Conservation (phyloP, 2,113 vertebrate species). For the Genyomyrus donnyi region DNA sequence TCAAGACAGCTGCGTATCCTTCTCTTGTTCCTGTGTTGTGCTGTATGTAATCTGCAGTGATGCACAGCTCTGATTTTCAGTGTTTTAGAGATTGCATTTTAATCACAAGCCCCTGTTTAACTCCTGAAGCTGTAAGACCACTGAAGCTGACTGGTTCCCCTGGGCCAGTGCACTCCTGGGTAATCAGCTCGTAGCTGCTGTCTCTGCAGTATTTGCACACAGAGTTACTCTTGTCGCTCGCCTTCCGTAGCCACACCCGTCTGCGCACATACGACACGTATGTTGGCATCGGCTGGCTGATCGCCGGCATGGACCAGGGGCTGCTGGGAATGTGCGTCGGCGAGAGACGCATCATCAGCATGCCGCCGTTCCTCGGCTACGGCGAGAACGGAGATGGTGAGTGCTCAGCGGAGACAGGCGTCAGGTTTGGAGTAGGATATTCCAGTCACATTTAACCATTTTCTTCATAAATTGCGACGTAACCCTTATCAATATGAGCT, state of each 20-base stretch:
- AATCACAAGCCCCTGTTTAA: not conserved
- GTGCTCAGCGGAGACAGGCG: not conserved
- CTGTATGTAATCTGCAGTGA: not conserved
- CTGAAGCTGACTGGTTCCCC: not conserved
- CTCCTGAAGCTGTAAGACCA: not conserved
- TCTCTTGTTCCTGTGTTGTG: not conserved
- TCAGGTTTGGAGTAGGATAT: not conserved
- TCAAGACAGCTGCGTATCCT: not conserved
- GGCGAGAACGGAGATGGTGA: conserved; percentile 91
- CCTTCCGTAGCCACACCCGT: conserved; percentile 76
- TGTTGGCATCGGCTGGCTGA: conserved; percentile 95
- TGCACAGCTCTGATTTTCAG: not conserved
- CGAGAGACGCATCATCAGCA: conserved; percentile 82
- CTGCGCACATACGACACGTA: conserved; percentile 94
- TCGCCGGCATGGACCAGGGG: conserved; percentile 93
- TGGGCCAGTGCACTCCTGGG: not conserved
- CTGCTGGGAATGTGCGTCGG: conserved; percentile 95
- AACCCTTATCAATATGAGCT: not conserved
- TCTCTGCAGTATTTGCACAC: not conserved
- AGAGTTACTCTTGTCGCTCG: not conserved
- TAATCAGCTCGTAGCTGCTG: not conserved
- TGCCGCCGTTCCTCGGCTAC: conserved; percentile 88
- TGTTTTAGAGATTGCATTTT: not conserved
- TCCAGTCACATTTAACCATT: not conserved
- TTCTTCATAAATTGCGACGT: not conserved